A percentile compares a stretch with the other conserved stretches of the same genome.
phyloP scores from a whole-genome alignment of 2,888 invertebrate genomes.

The Amphiduros pacificus region DNA sequence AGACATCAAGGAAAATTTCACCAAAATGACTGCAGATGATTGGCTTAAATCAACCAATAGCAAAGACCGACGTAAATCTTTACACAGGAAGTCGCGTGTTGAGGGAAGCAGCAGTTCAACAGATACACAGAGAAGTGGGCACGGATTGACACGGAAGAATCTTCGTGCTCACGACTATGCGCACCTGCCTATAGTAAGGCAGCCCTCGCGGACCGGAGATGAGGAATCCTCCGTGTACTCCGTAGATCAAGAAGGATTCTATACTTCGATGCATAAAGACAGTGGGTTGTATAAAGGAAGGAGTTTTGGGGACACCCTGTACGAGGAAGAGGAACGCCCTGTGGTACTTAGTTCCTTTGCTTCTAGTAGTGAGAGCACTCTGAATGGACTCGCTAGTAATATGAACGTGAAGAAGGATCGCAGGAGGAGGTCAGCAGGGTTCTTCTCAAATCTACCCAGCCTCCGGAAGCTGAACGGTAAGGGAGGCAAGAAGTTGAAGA shows the following conservation, averaged over 20 bases:
- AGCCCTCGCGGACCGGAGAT: constrained; percentile 26
- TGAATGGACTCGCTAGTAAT: neutral
- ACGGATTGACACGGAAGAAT: constrained; percentile 20
- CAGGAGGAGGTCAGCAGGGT: neutral
- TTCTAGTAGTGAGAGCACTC: constrained; percentile 6
- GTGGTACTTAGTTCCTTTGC: neutral
- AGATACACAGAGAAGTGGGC: neutral
- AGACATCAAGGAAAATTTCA: constrained; percentile 27
- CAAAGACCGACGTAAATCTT: neutral
- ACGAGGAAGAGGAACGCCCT: constrained; percentile 7
- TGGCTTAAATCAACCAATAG: constrained; percentile 43
- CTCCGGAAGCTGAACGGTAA: neutral
- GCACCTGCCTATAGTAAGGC: constrained; percentile 6
- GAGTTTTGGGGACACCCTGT: constrained; percentile 31
- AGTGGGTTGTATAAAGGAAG: constrained; percentile 76
- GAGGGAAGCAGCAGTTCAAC: neutral
- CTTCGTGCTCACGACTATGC: constrained; percentile 19
- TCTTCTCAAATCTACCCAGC: constrained; percentile 9
- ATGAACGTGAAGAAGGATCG: neutral
- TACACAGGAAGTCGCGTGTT: neutral
- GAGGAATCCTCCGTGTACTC: constrained; percentile 79
- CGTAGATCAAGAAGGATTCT: constrained; percentile 96
- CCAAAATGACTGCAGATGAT: constrained; percentile 40
- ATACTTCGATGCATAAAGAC: constrained; percentile 96
- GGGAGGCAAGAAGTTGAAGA: constrained; percentile 5